A percentile compares a stretch with the other conserved stretches of the same genome.
phyloP scores from a whole-genome alignment of 2,888 invertebrate species.

The Ormia ochracea region DNA sequence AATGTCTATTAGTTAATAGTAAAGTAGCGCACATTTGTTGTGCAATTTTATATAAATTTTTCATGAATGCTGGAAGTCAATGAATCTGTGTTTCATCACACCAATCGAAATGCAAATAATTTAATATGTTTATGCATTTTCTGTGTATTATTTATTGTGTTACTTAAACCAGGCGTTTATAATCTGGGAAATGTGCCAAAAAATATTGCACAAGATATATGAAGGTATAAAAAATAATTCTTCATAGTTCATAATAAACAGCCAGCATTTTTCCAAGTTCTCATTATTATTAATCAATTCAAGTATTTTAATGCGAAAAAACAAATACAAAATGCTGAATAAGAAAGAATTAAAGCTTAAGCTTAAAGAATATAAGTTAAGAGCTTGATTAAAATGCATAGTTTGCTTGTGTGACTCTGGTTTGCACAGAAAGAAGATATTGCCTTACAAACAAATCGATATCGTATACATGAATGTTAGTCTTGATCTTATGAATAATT shows the following conservation, averaged over 20 bases:
- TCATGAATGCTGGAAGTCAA: neutral
- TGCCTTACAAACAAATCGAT: no score
- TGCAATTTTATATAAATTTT: neutral
- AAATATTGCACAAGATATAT: neutral
- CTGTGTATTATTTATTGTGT: neutral
- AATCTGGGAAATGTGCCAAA: conserved; percentile 17
- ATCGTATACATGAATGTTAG: no score
- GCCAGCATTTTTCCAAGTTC: neutral
- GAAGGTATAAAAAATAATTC: neutral
- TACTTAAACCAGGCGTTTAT: neutral
- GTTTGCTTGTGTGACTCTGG: no score
- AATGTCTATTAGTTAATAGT: neutral
- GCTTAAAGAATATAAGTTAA: neutral
- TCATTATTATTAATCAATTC: conserved; percentile 23
- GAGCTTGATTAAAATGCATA: no score
- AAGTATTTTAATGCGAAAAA: neutral
- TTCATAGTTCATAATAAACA: neutral
- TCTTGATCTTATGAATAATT: no score
- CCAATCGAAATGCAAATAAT: neutral
- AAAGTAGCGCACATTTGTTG: neutral
- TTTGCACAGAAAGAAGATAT: no score
- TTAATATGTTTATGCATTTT: neutral
- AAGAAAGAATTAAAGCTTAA: neutral
- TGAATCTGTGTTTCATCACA: neutral
- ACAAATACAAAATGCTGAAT: neutral